Percentiles rank a stretch among this genome's conserved stretches.
phyloP scores from a whole-genome alignment of 2,797 vertebrate species.

The Galaxias olidus region DNA sequence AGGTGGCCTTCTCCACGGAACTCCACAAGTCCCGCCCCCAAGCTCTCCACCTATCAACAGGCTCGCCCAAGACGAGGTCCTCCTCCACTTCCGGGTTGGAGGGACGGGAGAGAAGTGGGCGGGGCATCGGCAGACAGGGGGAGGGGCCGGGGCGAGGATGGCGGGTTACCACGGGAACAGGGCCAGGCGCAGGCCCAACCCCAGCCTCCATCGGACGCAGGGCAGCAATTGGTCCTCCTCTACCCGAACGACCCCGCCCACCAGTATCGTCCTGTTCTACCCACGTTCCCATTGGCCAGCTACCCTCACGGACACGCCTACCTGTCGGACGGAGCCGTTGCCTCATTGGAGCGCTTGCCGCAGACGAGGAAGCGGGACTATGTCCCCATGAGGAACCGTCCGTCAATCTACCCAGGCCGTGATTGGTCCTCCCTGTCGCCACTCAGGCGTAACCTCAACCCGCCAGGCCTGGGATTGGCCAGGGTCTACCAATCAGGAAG shows the following conservation, averaged over 20 bases:
- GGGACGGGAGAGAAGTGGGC: slow-evolving; percentile 35
- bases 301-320: slow-evolving; percentile 49
- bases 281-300: slow-evolving; percentile 62
- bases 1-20: slow-evolving; percentile 62
- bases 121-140: slow-evolving; percentile 58
- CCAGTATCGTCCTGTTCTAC: slow-evolving; percentile 73
- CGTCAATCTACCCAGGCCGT: slow-evolving; percentile 34
- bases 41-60: slow-evolving; percentile 12
- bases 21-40: slow-evolving; percentile 71
- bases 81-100: slow-evolving; percentile 60
- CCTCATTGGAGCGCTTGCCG: slow-evolving; percentile 78
- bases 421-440: slow-evolving; percentile 57
- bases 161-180: slow-evolving; percentile 56
- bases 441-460: slow-evolving; percentile 52
- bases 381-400: slow-evolving; percentile 53
- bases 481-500: slow-evolving; percentile 54
- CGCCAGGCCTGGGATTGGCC: slow-evolving; percentile 47
- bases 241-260: slow-evolving; percentile 75
- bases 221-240: slow-evolving; percentile 80
- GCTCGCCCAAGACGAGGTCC: slow-evolving; percentile 56
- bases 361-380: slow-evolving; percentile 46
- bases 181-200: slow-evolving; percentile 57
- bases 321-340: slow-evolving; percentile 62
- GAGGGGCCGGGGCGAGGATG: slow-evolving; percentile 24
- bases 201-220: slow-evolving; percentile 56